Conservation (phyloP, 2,113 vertebrate genomes). For the Eonycteris spelaea region DNA sequence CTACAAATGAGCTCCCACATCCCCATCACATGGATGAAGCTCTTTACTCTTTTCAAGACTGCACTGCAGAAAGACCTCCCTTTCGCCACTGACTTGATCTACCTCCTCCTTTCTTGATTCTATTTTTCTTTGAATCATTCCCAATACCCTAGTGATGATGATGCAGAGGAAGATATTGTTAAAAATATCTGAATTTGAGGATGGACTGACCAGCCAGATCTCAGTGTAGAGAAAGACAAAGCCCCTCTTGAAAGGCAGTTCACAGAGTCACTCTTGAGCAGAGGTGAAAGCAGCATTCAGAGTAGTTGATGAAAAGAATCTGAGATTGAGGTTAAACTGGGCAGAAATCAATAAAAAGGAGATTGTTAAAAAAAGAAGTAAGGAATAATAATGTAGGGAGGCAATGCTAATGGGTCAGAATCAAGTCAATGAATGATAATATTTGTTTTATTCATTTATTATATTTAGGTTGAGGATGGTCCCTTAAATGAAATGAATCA, state of each 20-base stretch:
- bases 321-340: background rate
- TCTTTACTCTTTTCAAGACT: background rate
- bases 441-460: background rate
- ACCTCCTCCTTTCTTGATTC: background rate
- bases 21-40: background rate
- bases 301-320: background rate
- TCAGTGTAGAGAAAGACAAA: background rate
- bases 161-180: background rate
- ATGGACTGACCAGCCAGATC: background rate
- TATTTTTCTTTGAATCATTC: background rate
- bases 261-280: background rate
- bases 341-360: background rate
- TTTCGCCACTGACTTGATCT: background rate
- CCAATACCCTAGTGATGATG: too few species aligned
- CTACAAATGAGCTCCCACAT: background rate
- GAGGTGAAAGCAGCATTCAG: background rate
- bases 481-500: background rate
- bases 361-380: background rate
- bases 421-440: background rate
- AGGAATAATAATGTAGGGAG: background rate
- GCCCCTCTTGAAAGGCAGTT: background rate
- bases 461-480: background rate
- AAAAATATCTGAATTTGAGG: background rate
- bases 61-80: background rate
- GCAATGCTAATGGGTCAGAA: background rate